Base-by-base conservation (phyloP, 1,140 invertebrate species). In the Caenorhabditis latens region DNA sequence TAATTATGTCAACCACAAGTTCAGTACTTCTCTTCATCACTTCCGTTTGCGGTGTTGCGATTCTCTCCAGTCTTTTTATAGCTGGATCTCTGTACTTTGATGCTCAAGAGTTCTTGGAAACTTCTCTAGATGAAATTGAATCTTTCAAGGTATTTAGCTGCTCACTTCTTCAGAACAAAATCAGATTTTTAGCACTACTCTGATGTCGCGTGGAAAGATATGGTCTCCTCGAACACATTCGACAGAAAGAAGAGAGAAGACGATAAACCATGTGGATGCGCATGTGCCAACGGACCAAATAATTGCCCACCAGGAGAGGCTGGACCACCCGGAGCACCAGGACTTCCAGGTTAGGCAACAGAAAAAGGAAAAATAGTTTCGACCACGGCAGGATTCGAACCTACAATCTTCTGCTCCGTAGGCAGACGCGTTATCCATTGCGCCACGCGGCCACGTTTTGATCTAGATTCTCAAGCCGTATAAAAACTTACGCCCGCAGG, bases 371-470 rank as follows among this genome's bases (percentile, higher is more conserved):
- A 79, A 42, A 50, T 0, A 11, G 24, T 71, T 71, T 71, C 65
- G 65, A 71, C 65, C 65, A 71, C 65, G 65, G 65, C 65, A 71
- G 65, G 65, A 89, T 89, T 90, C 89, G 89, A 90, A 90, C 89
- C 89, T 90, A 85, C 89, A 90, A 90, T 90, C 89, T 90, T 90
- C 89, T 85, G 89, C 84, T 90, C 89, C 89, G 89, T 90, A 90
- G 89, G 85, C 89, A 85, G 89, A 90, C 89, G 89, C 89, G 89
- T 90, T 90, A 90, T 90, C 89, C 89, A 90, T 90, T 90, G 89
- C 89, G 89, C 89, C 89, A 90, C 89, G 65, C 84, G 84, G 84
- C 84, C 84, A 85, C 85, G 6, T 1, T 32, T 32, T 32, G 32
- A 32, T 32, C 32, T 32, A 32, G 32, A 32, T 32, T 32, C 32